Evolutionary conservation across 1,140 invertebrate genomes (phyloP).

Genomic region (Chrysomallon squamiferum): DNA sequence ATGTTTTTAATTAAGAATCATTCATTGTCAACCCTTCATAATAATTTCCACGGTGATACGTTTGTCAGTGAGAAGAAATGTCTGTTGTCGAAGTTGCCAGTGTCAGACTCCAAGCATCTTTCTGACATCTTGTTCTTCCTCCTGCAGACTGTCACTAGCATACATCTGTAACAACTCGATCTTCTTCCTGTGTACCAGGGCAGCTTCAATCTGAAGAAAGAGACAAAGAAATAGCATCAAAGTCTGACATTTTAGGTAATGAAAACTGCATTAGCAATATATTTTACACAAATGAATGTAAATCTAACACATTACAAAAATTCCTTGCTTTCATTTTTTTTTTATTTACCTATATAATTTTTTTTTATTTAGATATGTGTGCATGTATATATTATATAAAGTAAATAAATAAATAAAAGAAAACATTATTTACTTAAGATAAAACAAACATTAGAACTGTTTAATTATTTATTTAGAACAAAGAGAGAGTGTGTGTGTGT

Average conservation of each 20-base stretch:
- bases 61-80: too few species aligned
- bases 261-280: neutral
- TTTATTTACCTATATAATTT: too few species aligned
- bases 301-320: neutral
- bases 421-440: too few species aligned
- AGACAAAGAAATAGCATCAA: neutral
- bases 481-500: neutral
- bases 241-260: neutral
- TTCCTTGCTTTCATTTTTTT: too few species aligned
- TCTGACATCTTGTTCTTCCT: slow-evolving; percentile 51
- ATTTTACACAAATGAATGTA: neutral
- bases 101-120: slow-evolving; percentile 56
- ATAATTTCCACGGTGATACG: too few species aligned
- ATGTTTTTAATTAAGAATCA: too few species aligned
- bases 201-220: slow-evolving; percentile 77
- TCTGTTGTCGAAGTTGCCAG: too few species aligned
- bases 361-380: too few species aligned
- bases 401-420: neutral
- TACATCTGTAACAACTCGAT: slow-evolving; percentile 78
- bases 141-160: slow-evolving; percentile 58
- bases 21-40: too few species aligned
- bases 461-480: too few species aligned
- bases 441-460: neutral
- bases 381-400: too few species aligned
- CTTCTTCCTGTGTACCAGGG: slow-evolving; percentile 85